Base-by-base conservation (phyloP, 2,113 vertebrate genomes). In the Toxostoma redivivum region DNA sequence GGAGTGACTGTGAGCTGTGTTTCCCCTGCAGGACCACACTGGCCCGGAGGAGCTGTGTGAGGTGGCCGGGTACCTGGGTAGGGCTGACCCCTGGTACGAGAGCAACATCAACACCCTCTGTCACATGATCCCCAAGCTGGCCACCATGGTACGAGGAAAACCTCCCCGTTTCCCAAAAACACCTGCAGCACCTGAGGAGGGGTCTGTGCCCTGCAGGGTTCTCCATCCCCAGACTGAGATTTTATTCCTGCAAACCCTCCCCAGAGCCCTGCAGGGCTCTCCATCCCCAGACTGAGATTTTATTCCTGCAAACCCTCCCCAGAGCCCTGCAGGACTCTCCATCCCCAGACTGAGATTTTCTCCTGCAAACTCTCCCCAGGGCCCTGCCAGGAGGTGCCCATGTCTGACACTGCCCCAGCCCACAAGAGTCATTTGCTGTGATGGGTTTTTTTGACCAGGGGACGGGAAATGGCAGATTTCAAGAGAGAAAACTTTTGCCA, bases 1-100 rank as follows among this genome's bases (percentile, higher is more conserved):
- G 72, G 62, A 57, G 33, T 14, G 28, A 8, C 50, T 9, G 35
- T 88, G 61, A 86, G n/a, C 51, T 50, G 23, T 67, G 37, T 90
- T 64, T 66, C 35, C 69, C 54, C 74, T 1, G 0, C 94, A 98
- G 98, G 95, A 90, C 5, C 62, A 30, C 0, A 0, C 54, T 28
- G 6, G 78, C 72, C 94, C 60, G 2, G 82, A 81, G 3, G 97
- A 98, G 62, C 96, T 97, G 47, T 96, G 98, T 23, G 98, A 98
- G 87, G 93, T 99, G 66, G 99, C 98, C 2, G 73, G 98, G 4
- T 99, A 99, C 95, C 96, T 99, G 96, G 98, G 99, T 96, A 98
- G 96, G 38, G 98, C 98, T 3, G 99, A 99, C 93, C 99, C 98
- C 0, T 99, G 99, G 99, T 99, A 99, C 2, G 97, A 98, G 87